Base-by-base conservation (phyloP, 2,888 invertebrate genomes). In the Eucriotettix oculatus region DNA sequence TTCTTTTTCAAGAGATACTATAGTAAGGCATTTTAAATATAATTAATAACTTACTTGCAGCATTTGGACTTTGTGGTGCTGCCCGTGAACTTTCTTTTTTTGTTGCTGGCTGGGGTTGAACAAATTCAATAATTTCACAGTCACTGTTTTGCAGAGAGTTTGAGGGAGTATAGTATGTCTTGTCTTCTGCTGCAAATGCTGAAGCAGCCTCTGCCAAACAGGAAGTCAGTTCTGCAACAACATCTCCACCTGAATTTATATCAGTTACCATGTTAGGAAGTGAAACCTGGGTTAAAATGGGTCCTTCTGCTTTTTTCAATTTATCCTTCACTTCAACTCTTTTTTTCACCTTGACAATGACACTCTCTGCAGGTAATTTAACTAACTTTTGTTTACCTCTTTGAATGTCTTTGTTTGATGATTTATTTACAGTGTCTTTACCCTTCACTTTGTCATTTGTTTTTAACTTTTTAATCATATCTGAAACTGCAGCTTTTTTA, bases 141-240 rank as follows among this genome's bases (percentile, higher is more conserved):
- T 29, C 29, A 29, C 29, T 29, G 29, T 29, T 29, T 29, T 29
- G 29, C 2, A 29, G 7, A 2, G 29, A 29, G 7, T 29, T 29
- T 29, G 29, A 29, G 29, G 29, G 29, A 29, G 29, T 29, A 29
- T 5, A 29, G 7, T 14, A 48, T 48, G 58, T 14, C 16, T 14
- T 17, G 10, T 60, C 67, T 52, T 69, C 71, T 59, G 69, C 67
- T 44, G 71, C 68, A 58, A 74, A 68, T 54, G 72, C 73, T 53
- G 68, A 71, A 17, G 70, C 74, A 42, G 72, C 70, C 62, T 72
- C 73, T 42, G 73, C 73, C 54, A 73, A 67, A 64, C 72, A 72
- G 40, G 68, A 71, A 14, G 73, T 71, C 57, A 73, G 64, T 62
- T 71, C 71, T 65, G 56, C 41, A 16, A 42, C 54, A 16, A 71